Evolutionary conservation across 2,113 vertebrate genomes (phyloP).

Genomic region (Porphyrio hochstetteri): DNA sequence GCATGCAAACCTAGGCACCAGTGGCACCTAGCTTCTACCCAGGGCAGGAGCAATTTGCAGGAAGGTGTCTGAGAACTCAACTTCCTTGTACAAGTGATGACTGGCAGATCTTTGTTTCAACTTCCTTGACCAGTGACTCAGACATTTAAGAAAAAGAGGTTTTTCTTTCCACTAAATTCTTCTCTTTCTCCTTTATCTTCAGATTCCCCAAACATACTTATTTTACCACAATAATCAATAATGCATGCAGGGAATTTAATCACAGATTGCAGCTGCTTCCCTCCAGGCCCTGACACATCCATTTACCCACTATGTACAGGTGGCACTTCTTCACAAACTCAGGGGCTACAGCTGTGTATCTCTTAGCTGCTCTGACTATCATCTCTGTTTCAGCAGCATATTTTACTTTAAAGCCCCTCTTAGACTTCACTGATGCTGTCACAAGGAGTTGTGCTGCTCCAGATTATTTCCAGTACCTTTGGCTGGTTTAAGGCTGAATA

Average conservation of each 20-base stretch:
- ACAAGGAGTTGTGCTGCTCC: fast-evolving
- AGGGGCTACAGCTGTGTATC: neutral
- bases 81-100: too few species aligned
- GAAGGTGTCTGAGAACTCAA: neutral
- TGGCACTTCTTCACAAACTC: neutral
- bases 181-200: neutral
- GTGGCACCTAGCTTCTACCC: neutral
- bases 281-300: neutral
- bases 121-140: neutral
- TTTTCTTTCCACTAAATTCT: neutral
- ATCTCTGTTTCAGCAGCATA: too few species aligned
- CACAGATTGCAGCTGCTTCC: neutral
- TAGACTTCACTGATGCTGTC: too few species aligned
- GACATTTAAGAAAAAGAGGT: neutral
- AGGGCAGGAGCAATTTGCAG: neutral
- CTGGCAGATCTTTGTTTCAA: neutral
- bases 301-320: neutral
- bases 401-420: neutral
- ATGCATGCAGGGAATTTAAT: neutral
- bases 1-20: neutral
- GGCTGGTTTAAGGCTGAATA: neutral
- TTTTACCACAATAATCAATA: neutral
- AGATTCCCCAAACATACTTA: neutral
- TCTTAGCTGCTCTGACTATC: neutral
- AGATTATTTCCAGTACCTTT: neutral